Evolutionary conservation across 23 tunicate genomes (phyloP), one percentile per base, ranked within the genome.

Genomic region (Styela plicata): DNA sequence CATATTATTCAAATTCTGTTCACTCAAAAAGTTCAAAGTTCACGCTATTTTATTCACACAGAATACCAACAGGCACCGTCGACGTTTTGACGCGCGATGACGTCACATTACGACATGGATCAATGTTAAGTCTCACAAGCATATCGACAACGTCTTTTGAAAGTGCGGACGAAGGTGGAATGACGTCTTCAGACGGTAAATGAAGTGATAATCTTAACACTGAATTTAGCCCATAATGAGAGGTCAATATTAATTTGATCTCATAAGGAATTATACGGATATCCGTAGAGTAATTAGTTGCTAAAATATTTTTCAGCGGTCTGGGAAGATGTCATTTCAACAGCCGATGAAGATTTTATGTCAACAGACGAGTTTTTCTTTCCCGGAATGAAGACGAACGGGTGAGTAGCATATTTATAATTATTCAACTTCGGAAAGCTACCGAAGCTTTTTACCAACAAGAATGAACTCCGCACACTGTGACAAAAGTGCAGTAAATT

Each of bases 81-180:
- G 71, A 67, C 31, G 31, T 21, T 16, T 29, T 67, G 31, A 67
- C 71, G 71, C 30, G 71, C 17, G 71, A 67, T 25, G 71, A 67
- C 71, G 31, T 67, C 71, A 67, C 71, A 18, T 67, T 67, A 1
- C 71, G 2, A 18, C 24, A 29, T 44, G 81, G 81, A 17, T 76
- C 81, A 20, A 53, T 76, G 23, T 24, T 76, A 21, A 76, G 81
- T 27, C 53, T 76, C 31, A 21, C 32, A 5, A 76, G 81, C 31
- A 2, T 76, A 33, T 76, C 81, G 0, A 76, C 81, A 10, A 44
- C 81, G 17, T 33, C 52, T 29, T 76, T 44, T 44, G 81, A 44
- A 53, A 76, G 63, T 52, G 81, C 81, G 31, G 81, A 76, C 27
- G 81, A 76, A 76, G 81, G 37, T 17, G 7, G 7, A 44, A 21